phyloP scores from a whole-genome alignment of 2,113 vertebrate species.

The Melanotaenia duboulayi region DNA sequence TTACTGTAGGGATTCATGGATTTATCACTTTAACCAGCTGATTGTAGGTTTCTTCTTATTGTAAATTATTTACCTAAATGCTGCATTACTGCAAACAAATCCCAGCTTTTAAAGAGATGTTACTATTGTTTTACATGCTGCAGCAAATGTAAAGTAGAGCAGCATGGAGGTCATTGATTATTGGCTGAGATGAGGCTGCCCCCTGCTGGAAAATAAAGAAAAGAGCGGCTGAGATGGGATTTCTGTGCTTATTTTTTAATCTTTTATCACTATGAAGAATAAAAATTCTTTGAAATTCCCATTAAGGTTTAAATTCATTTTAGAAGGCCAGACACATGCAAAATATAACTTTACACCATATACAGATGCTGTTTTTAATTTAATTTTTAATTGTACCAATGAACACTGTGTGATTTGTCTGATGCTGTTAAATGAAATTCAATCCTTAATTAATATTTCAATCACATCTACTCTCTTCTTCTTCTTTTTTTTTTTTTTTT shows the following conservation, averaged over 20 bases:
- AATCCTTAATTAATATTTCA: too few species aligned
- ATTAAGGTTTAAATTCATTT: too few species aligned
- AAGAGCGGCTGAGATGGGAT: constrained; percentile 7
- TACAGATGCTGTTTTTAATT: too few species aligned
- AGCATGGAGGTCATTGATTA: not conserved
- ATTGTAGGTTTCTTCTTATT: not conserved
- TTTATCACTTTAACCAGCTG: not conserved
- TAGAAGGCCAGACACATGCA: too few species aligned
- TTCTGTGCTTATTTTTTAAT: not conserved
- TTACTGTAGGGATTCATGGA: not conserved
- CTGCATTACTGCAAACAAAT: constrained; percentile 9
- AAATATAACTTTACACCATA: too few species aligned
- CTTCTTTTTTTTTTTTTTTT: too few species aligned
- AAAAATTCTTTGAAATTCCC: too few species aligned
- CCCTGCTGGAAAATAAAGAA: constrained; percentile 47
- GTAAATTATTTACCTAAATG: not conserved
- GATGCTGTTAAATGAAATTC: too few species aligned
- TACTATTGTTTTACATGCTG: not conserved
- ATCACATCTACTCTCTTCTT: too few species aligned
- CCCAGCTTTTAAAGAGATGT: not conserved
- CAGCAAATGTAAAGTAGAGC: not conserved
- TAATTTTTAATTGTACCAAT: too few species aligned
- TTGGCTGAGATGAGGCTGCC: constrained; percentile 9
- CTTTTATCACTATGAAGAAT: too few species aligned
- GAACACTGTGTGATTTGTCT: too few species aligned